Base-by-base conservation (phyloP, 2,113 vertebrate genomes). In the Nematolebias whitei region DNA sequence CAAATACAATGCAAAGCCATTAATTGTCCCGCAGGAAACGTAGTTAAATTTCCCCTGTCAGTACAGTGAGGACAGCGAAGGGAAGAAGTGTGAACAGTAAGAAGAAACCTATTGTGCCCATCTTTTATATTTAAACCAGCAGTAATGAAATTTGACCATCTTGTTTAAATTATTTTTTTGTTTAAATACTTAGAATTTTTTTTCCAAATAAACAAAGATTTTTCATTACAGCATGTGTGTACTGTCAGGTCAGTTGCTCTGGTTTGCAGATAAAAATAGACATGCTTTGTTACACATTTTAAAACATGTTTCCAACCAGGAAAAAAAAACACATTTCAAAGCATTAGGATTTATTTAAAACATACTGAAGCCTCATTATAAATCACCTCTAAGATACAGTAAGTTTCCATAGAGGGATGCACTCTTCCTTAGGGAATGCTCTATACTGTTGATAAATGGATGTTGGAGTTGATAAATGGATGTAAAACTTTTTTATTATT, bases 1-100 rank as follows among this genome's bases (percentile, higher is more conserved):
- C 61, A 76, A 79, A 82, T 77, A 85, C 86, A 87, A 73, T 76
- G 75, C 73, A 85, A 86, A 44, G 62, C 64, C 43, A 86, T 88
- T 82, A 65, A 76, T 41, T 47, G 71, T 79, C 78, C 57, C 16
- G 1, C 2, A 76, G 69, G 78, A 71, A 58, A 80, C 83, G 39
- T 61, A 74, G 43, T 64, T 26, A 66, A 59, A 35, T 67, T 60
- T 70, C 45, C 52, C 74, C 35, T 43, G 58, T 39, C 26, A 45
- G 69, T n/a, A 40, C 43, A 79, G 65, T 76, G 32, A 59, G 13
- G 20, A 19, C 15, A 61, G 53, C 43, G 61, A 44, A 59, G 63
- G 38, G 44, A 68, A 18, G 5, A 19, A 54, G 54, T 23, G 12
- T 52, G 54, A 45, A 50, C 35, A 49, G n/a, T 32, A 43, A 58